Conservation (phyloP, 1,140 invertebrate species). For the Littorina saxatilis region DNA sequence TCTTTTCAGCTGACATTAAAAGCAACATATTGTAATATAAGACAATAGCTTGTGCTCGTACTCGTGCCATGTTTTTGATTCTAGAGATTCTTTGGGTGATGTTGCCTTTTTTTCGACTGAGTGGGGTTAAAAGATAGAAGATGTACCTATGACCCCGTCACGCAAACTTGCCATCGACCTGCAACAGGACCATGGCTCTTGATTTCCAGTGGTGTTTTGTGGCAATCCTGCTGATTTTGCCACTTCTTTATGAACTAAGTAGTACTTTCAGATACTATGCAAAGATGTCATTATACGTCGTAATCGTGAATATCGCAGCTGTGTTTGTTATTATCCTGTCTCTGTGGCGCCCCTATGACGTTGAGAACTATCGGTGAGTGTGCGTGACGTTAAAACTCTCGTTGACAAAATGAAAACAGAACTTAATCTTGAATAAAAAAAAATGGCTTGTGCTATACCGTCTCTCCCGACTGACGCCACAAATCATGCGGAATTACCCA, state of each 20-base stretch:
- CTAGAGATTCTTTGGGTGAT: no score
- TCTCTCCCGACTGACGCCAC: no score
- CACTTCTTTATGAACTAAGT: slow-evolving; percentile 56
- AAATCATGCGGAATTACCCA: no score
- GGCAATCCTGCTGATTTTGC: slow-evolving; percentile 53
- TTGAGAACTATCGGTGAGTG: slow-evolving; percentile 59
- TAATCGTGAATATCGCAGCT: slow-evolving; percentile 43
- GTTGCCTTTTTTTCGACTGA: background rate
- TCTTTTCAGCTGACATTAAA: no score
- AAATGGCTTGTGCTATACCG: no score
- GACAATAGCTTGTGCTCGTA: no score
- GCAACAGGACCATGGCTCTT: slow-evolving; percentile 46
- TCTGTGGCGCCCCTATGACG: slow-evolving; percentile 52
- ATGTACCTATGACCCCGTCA: background rate
- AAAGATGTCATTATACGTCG: slow-evolving; percentile 60
- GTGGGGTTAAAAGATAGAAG: background rate
- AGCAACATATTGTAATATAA: no score
- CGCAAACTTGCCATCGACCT: background rate
- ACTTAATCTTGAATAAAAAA: no score
- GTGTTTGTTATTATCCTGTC: slow-evolving; percentile 45
- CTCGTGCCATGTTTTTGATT: no score
- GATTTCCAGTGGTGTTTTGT: slow-evolving; percentile 58
- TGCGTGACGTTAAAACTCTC: no score
- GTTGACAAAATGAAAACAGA: no score
- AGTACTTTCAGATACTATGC: slow-evolving; percentile 61